Evolutionary conservation across 2,888 invertebrate genomes (phyloP).

Genomic region (Polymixis flavicincta): DNA sequence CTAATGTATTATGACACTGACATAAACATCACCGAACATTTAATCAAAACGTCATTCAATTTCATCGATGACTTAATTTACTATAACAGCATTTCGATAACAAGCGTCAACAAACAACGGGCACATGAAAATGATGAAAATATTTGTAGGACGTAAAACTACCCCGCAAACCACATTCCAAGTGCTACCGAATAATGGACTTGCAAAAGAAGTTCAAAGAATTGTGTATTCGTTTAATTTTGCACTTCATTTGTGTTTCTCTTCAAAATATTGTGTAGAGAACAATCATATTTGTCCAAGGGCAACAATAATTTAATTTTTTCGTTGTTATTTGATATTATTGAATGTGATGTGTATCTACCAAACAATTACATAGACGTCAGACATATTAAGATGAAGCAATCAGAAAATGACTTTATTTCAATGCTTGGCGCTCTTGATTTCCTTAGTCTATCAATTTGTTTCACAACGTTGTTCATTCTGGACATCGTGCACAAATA

Average conservation of each 20-base stretch:
- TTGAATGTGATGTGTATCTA: constrained; percentile 1
- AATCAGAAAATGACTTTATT: background rate
- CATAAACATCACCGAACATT: background rate
- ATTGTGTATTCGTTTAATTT: constrained; percentile 35
- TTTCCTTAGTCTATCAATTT: background rate
- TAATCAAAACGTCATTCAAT: no score
- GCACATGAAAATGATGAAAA: background rate
- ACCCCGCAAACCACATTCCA: background rate
- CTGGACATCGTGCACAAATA: constrained; percentile 18
- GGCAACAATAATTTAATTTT: background rate
- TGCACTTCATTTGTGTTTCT: constrained; percentile 1
- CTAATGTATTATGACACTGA: background rate
- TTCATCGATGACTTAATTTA: no score
- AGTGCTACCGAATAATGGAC: background rate
- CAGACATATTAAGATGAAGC: background rate
- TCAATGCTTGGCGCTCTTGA: background rate
- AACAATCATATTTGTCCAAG: constrained; percentile 22
- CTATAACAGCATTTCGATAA: background rate
- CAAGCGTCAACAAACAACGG: background rate
- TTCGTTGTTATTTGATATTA: background rate
- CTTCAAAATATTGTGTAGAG: constrained; percentile 26
- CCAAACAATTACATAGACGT: background rate
- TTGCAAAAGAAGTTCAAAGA: constrained; percentile 20
- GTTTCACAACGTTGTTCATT: constrained; percentile 25
- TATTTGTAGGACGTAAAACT: background rate